phyloP scores from a whole-genome alignment of 2,113 vertebrate genomes.

The Mormyrus lacerda region DNA sequence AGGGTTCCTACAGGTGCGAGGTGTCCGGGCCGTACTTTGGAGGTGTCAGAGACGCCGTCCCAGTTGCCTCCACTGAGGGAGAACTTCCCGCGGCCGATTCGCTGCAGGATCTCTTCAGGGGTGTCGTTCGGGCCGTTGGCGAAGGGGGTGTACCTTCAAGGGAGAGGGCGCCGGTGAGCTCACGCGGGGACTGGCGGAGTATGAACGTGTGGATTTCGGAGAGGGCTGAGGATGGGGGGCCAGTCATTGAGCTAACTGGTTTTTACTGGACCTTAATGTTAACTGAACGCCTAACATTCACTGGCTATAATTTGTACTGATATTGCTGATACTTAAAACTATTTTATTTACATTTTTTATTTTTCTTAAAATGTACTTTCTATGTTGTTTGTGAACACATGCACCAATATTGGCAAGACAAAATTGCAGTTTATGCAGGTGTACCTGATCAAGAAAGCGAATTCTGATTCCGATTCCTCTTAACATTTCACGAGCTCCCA shows the following conservation, averaged over 20 bases:
- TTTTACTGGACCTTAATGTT: background rate
- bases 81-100: slow-evolving; percentile 92
- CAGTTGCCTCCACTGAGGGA: slow-evolving; percentile 90
- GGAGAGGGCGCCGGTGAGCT: background rate
- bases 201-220: background rate
- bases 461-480: background rate
- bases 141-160: slow-evolving; percentile 82
- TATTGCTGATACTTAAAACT: background rate
- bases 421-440: background rate
- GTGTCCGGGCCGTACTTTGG: slow-evolving; percentile 67
- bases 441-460: background rate
- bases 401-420: background rate
- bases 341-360: background rate
- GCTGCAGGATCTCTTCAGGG: slow-evolving; percentile 88
- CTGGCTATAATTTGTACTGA: background rate
- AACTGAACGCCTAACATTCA: background rate
- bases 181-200: background rate
- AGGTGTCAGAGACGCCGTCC: slow-evolving; percentile 90
- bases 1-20: background rate
- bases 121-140: slow-evolving; percentile 94
- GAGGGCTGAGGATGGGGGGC: background rate
- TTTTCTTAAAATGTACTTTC: background rate
- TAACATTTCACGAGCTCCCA: background rate
- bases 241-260: background rate
- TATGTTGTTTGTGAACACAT: background rate